Evolutionary conservation across 2,797 vertebrate species (phyloP), one percentile per base, ranked within the genome.

Genomic region (Phrynocephalus guinanensis): DNA sequence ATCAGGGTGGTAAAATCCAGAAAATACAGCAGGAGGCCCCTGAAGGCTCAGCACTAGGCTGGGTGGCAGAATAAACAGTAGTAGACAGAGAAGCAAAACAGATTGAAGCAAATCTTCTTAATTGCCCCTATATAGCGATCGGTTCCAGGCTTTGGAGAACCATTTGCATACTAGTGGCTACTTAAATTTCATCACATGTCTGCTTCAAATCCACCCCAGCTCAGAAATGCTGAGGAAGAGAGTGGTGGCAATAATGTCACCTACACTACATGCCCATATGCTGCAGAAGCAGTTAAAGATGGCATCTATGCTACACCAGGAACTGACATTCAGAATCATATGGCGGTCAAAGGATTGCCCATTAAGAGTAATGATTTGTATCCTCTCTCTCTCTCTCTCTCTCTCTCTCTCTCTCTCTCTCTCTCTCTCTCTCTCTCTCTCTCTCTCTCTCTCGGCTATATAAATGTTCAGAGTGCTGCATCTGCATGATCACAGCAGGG

Each of bases 311-410:
- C 22, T 70, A 72, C 22, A 50, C 22, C 48, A 73, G 70, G 73
- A 56, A 8, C 15, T 13, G 22, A 38, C 30, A 26, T 84, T 44
- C 22, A 48, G 28, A 71, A 71, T 30, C 26, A 30, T 52, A 20
- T 71, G 33, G 81, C 30, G 18, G 44, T 71, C 44, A 83, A 83
- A 83, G 44, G 26, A 83, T 22, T 83, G 81, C 38, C 48, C 80
- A 67, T 44, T 48, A 67, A 68, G 11, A 68, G 26, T 63, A 38
- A 81, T 13, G 20, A 6, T 82, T 44, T 18, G 79, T 13, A 56
- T 56, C 52, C 52, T 44, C 38, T 44, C 38, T 44, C 38, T 44
- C 38, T 44, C 38, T 44, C 38, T 44, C 38, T 44, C 38, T 44
- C 38, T 44, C 38, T 44, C 38, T 44, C 38, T 44, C 38, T 44